Evolutionary conservation across 1,140 invertebrate species (phyloP).

Genomic region (Arctopsyche grandis): DNA sequence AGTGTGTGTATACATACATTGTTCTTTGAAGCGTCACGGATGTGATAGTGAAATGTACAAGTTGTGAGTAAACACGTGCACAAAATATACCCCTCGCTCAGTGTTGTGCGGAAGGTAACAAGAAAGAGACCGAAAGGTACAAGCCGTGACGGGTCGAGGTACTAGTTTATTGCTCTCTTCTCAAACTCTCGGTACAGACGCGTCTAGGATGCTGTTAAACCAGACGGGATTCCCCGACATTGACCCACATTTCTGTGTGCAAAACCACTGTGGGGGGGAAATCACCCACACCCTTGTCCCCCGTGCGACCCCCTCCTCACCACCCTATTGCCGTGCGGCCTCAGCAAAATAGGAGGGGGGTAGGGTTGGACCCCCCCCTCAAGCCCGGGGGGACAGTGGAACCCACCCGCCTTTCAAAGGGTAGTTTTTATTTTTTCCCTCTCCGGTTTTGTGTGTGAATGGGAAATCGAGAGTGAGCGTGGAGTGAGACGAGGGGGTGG

Average conservation of each 20-base stretch:
- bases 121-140: constrained; percentile 39
- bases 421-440: constrained; percentile 58
- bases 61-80: too few species aligned
- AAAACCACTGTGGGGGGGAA: constrained; percentile 55
- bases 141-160: constrained; percentile 33
- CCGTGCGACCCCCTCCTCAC: constrained; percentile 62
- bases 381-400: constrained; percentile 55
- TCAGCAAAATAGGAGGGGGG: not conserved
- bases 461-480: constrained; percentile 47
- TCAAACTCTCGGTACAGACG: constrained; percentile 41
- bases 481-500: not conserved
- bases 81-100: not conserved
- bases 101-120: not conserved
- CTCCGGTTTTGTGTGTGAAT: constrained; percentile 52
- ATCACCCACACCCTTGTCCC: constrained; percentile 59
- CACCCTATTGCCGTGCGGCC: constrained; percentile 65
- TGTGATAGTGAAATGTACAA: not conserved
- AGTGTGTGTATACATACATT: constrained; percentile 7
- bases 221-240: constrained; percentile 70
- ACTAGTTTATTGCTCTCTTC: constrained; percentile 46
- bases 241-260: constrained; percentile 67
- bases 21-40: not conserved
- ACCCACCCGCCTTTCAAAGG: constrained; percentile 62
- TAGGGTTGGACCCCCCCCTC: constrained; percentile 45
- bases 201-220: constrained; percentile 54